Base-by-base conservation (phyloP, 1,140 invertebrate genomes). In the Brachionus rotundiformis region DNA sequence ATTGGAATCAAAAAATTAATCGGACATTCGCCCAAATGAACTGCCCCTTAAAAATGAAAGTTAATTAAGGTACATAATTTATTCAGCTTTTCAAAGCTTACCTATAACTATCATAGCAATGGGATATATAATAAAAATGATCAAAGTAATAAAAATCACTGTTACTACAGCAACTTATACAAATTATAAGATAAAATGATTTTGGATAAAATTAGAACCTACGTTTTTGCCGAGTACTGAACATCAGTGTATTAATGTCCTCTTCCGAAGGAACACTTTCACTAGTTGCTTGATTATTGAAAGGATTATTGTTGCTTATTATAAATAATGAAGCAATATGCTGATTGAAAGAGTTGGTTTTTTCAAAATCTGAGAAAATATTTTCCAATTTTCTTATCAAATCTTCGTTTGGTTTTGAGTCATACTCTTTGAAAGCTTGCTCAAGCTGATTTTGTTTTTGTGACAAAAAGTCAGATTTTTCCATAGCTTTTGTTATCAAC, bases 1-100 rank as follows among this genome's bases (percentile, higher is more conserved):
- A 79, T 79, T 19, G 76, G 76, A 33, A 79, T 79, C 47, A 79
- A 59, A 36, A 33, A 59, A 79, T 79, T 79, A 7, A 79, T 41
- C 7, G 47, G 31, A 41, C 76, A 79, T 8, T 79, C 76, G 8
- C 13, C 36, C n/a, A 44, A 25, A 73, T 73, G 8, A 19, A 44
- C 0, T 19, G 68, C 39, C 25, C 68, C 68, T 73, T 44, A 41
- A 41, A 19, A 73, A 73, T 41, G 2, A 41, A 73, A 44, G n/a
- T n/a, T n/a, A n/a, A n/a, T n/a, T n/a, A n/a, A n/a, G n/a, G n/a
- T n/a, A n/a, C n/a, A n/a, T n/a, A n/a, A n/a, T n/a, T 47, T 36
- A 47, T 1, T 77, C 27, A 19, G 8, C n/a, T 49, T 41, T 23
- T 29, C 33, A 8, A 77, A 23, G 13, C 47, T 54, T 79, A 79